These are phyloP conservation scores for Drosophila sulfurigaster DNA, from an alignment of 1,140 invertebrate genomes.

Conservation along the genomic window DNA sequence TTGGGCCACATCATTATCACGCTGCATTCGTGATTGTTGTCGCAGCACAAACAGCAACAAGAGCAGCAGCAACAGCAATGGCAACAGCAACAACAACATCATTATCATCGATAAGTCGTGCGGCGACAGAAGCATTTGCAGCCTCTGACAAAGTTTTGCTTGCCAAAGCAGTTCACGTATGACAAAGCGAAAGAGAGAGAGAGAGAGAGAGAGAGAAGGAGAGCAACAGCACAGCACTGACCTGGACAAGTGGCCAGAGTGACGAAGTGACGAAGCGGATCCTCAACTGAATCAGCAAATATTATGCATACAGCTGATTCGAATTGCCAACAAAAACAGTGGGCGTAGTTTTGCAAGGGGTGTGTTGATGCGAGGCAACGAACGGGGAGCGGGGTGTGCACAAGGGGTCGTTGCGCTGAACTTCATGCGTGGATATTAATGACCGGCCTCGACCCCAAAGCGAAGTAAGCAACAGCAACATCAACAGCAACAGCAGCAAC, in stretches of 20 bases:
- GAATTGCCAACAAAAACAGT: conserved; percentile 1
- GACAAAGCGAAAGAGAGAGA: conserved; percentile 21
- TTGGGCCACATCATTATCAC: conserved; percentile 65
- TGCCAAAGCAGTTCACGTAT: conserved; percentile 67
- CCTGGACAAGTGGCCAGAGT: conserved; percentile 39
- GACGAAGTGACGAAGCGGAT: conserved; percentile 69
- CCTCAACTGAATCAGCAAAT: conserved; percentile 73
- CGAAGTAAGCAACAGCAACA: conserved; percentile 22
- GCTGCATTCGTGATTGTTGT: conserved; percentile 77
- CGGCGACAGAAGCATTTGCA: conserved; percentile 62
- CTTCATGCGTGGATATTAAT: conserved; percentile 80
- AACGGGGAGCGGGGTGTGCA: conserved; percentile 10
- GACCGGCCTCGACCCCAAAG: conserved; percentile 82
- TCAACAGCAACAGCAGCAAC: conserved; percentile 20
- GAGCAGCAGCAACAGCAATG: conserved; percentile 20
- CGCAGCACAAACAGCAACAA: conserved; percentile 44
- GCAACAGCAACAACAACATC: conserved; percentile 26
- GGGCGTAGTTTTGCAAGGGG: conserved; percentile 5
- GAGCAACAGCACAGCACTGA: conserved; percentile 23
- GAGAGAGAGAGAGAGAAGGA: not conserved
- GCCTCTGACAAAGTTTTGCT: conserved; percentile 43
- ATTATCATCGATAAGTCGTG: conserved; percentile 71
- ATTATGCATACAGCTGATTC: conserved; percentile 77
- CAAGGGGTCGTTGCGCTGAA: conserved; percentile 54
- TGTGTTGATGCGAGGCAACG: not conserved